phyloP scores from a whole-genome alignment of 2,888 invertebrate genomes.

The Digitonthophagus gazella region DNA sequence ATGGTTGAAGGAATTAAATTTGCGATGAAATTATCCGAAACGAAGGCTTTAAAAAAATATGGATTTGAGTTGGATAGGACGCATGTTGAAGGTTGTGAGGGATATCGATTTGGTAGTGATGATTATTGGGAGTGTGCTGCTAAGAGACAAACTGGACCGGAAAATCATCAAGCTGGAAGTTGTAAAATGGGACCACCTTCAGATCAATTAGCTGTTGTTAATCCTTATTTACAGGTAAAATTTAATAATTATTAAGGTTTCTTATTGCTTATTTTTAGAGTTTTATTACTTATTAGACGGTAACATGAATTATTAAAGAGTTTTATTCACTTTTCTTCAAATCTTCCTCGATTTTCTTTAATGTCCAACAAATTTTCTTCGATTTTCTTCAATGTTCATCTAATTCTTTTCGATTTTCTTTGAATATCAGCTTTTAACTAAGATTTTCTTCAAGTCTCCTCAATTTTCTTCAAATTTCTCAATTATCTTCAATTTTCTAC shows the following conservation, averaged over 20 bases:
- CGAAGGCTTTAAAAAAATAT: constrained; percentile 62
- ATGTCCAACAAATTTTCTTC: too few species aligned
- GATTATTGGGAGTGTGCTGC: constrained; percentile 63
- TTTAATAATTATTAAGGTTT: not conserved
- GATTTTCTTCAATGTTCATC: too few species aligned
- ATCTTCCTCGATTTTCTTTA: not conserved
- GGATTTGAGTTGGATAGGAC: constrained; percentile 75
- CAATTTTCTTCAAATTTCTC: not conserved
- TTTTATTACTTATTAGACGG: too few species aligned
- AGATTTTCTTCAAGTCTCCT: not conserved
- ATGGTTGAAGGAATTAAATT: constrained; percentile 83
- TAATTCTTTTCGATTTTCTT: too few species aligned
- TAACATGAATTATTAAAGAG: too few species aligned
- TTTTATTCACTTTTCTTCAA: not conserved
- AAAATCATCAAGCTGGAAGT: constrained; percentile 65
- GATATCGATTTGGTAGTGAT: constrained; percentile 67
- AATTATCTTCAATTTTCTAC: too few species aligned
- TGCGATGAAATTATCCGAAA: constrained; percentile 68
- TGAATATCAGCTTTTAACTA: too few species aligned
- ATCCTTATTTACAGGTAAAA: constrained; percentile 48
- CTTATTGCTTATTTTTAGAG: not conserved
- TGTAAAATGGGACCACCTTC: constrained; percentile 61
- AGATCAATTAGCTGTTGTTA: constrained; percentile 60
- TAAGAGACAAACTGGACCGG: constrained; percentile 59
- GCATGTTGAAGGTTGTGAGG: constrained; percentile 72